phyloP scores from a whole-genome alignment of 2,888 invertebrate species.

The Osedax frankpressi region DNA sequence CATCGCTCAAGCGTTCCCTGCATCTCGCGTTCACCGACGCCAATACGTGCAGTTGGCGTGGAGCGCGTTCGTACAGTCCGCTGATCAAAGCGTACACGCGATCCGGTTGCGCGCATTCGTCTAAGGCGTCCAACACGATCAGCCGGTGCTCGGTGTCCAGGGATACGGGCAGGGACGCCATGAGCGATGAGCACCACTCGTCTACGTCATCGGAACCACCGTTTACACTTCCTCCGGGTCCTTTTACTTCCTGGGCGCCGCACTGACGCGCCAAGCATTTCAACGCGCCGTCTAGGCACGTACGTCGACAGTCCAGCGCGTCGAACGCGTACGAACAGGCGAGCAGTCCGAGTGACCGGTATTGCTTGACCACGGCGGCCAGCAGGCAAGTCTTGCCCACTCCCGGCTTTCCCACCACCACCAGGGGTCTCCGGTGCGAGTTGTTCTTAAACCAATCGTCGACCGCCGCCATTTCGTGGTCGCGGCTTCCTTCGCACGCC shows the following conservation, averaged over 20 bases:
- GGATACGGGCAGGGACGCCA: slow-evolving; percentile 19
- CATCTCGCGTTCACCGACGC: slow-evolving; percentile 17
- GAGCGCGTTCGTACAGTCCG: slow-evolving; percentile 20
- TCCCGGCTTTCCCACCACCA: slow-evolving; percentile 22
- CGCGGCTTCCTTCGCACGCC: neutral
- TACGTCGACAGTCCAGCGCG: slow-evolving; percentile 22
- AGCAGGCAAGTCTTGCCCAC: slow-evolving; percentile 27
- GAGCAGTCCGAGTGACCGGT: slow-evolving; percentile 11
- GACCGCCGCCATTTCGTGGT: neutral
- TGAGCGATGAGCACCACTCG: slow-evolving; percentile 15
- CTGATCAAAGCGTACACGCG: slow-evolving; percentile 19
- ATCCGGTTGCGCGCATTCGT: slow-evolving; percentile 25
- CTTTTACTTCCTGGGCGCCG: slow-evolving; percentile 17
- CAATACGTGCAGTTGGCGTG: slow-evolving; percentile 25
- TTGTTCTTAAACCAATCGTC: neutral
- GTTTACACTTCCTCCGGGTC: slow-evolving; percentile 19
- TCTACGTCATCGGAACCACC: slow-evolving; percentile 18
- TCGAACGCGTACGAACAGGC: slow-evolving; percentile 26
- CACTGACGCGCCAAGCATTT: slow-evolving; percentile 22
- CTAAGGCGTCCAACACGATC: slow-evolving; percentile 27
- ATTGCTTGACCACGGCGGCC: slow-evolving; percentile 20
- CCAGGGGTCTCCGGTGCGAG: neutral
- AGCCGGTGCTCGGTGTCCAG: slow-evolving; percentile 17
- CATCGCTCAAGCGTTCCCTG: slow-evolving; percentile 19
- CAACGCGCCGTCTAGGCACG: slow-evolving; percentile 18